Conservation (phyloP, 1,140 invertebrate genomes). For the Pseudomyrmex concolor region DNA sequence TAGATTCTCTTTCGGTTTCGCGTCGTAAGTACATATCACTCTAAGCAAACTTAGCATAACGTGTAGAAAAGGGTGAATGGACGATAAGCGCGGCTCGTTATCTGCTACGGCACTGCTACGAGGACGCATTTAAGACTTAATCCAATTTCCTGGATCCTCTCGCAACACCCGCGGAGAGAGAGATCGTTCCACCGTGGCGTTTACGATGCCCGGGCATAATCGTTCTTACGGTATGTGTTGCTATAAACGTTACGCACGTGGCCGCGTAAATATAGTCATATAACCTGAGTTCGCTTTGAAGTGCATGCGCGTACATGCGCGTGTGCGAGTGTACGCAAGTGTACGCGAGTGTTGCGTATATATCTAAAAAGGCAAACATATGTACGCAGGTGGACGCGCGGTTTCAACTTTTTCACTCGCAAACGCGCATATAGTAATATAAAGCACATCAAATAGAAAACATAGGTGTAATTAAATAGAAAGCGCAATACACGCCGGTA, state of each 20-base stretch:
- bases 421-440: not conserved
- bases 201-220: conserved; percentile 59
- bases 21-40: conserved; percentile 44
- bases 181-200: conserved; percentile 43
- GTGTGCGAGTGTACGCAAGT: not conserved
- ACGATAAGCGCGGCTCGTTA: conserved; percentile 75
- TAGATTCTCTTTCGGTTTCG: not conserved
- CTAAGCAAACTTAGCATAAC: conserved; percentile 41
- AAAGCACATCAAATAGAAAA: conserved; percentile 31
- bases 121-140: conserved; percentile 64
- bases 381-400: not conserved
- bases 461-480: conserved; percentile 53
- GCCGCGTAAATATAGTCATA: conserved; percentile 59
- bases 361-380: no score
- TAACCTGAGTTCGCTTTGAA: conserved; percentile 6
- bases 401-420: not conserved
- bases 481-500: conserved; percentile 12
- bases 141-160: conserved; percentile 72
- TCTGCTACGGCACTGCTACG: conserved; percentile 47
- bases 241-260: conserved; percentile 60
- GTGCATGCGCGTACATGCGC: not conserved
- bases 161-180: conserved; percentile 11
- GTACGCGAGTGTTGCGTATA: no score
- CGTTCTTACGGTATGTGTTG: conserved; percentile 39
- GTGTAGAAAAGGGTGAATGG: conserved; percentile 68